Conservation (phyloP, 2,888 invertebrate genomes). For the Philonicus albiceps region DNA sequence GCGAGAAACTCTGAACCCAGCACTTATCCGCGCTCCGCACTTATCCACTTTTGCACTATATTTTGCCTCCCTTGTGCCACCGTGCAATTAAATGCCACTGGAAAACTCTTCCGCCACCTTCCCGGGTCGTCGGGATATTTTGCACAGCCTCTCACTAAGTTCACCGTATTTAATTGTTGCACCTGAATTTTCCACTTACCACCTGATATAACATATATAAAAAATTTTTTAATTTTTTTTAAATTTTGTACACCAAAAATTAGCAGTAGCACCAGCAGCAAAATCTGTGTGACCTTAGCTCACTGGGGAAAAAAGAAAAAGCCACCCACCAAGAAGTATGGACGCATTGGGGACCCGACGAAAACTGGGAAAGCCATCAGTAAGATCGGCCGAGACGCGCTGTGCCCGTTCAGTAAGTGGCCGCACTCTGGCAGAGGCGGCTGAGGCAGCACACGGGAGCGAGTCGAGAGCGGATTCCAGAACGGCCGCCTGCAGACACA, state of each 20-base stretch:
- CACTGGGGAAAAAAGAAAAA: not conserved
- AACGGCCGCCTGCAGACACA: constrained; percentile 7
- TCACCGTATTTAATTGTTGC: constrained; percentile 1
- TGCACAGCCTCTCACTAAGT: not conserved
- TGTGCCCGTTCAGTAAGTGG: constrained; percentile 7
- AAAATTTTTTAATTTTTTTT: not conserved
- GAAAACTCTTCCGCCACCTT: not conserved
- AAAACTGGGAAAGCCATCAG: constrained; percentile 46
- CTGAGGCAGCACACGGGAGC: constrained; percentile 3
- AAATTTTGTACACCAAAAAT: not conserved
- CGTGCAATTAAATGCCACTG: not conserved
- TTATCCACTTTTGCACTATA: constrained; percentile 12
- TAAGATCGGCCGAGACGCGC: constrained; percentile 10
- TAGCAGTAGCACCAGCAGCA: not conserved
- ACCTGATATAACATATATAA: constrained; percentile 20
- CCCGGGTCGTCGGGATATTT: not conserved
- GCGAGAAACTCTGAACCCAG: not conserved
- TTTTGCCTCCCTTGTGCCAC: not conserved
- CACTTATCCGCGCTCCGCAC: constrained; percentile 19
- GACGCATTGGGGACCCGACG: constrained; percentile 43
- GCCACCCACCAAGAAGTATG: constrained; percentile 25
- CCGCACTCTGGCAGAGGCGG: constrained; percentile 5
- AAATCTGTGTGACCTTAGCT: constrained; percentile 21
- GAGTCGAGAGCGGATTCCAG: constrained; percentile 24
- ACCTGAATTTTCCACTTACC: not conserved